Base-by-base conservation (phyloP, 2,797 vertebrate genomes). In the Pseudocheirus occidentalis region DNA sequence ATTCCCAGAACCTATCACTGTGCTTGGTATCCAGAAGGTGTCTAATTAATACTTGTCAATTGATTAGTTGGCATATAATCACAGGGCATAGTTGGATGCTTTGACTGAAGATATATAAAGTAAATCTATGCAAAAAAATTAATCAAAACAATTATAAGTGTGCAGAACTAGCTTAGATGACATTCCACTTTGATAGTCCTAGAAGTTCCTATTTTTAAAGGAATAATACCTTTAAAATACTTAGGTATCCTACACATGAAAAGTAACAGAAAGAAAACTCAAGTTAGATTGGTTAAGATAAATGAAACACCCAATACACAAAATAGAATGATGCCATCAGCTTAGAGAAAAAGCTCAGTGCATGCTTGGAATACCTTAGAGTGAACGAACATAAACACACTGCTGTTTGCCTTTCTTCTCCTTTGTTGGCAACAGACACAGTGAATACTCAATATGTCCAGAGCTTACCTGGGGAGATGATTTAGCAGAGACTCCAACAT, bases 401-500 rank as follows among this genome's bases (percentile, higher is more conserved):
- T 97, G 11, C 50, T 7, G 91, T 96, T 96, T 98, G 31, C 12
- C 52, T 98, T 95, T 95, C n/a, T 97, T 98, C 97, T 95, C 54
- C 34, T 97, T 96, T 97, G 93, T 96, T 94, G 95, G 97, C 59
- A 96, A 94, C 94, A 98, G 93, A 97, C 95, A 55, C 94, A 97
- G 55, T 92, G 91, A 98, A 97, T 90, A 96, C 97, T 98, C 97
- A 98, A 97, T 96, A 87, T 95, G 94, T 66, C 95, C 56, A 94
- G 91, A 90, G 92, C 93, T 59, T 59, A 52, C 95, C 31, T 93
- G 31, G 55, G 92, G n/a, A 97, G 66, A 92, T 2, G 14, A 95
- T 94, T 97, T 95, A 97, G 97, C 95, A 89, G 90, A 96, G 94
- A 81, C 50, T 97, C 93, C 90, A 24, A 21, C 87, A 94, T 95